phyloP scores from a whole-genome alignment of 1,140 invertebrate genomes.

The Anoplophora glabripennis region DNA sequence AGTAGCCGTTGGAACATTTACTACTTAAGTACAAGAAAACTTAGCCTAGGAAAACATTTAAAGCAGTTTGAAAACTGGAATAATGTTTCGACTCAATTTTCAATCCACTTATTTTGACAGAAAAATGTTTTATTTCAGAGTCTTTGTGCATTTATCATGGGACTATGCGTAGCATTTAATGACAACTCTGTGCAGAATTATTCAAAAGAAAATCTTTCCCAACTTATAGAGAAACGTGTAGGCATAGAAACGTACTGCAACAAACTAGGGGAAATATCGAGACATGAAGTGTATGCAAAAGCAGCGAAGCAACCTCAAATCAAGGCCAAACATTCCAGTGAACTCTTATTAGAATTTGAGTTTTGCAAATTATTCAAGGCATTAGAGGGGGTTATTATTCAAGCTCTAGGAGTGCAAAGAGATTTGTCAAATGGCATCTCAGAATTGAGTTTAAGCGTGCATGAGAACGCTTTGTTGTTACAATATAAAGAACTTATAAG shows the following conservation, averaged over 20 bases:
- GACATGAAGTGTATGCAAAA: slow-evolving; percentile 87
- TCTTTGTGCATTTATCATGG: slow-evolving; percentile 91
- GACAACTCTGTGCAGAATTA: slow-evolving; percentile 80
- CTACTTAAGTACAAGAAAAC: too few species aligned
- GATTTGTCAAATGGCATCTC: slow-evolving; percentile 53
- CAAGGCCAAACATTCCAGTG: slow-evolving; percentile 67
- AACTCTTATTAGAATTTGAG: slow-evolving; percentile 83
- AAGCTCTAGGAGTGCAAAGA: slow-evolving; percentile 55
- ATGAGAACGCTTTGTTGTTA: slow-evolving; percentile 62
- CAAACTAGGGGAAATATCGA: slow-evolving; percentile 80
- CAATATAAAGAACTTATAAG: slow-evolving; percentile 89
- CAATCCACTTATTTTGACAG: too few species aligned
- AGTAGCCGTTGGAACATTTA: too few species aligned
- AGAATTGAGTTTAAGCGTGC: slow-evolving; percentile 53
- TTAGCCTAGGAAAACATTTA: too few species aligned
- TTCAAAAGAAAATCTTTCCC: slow-evolving; percentile 75
- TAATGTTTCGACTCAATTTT: too few species aligned
- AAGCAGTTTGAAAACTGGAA: too few species aligned
- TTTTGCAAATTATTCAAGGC: slow-evolving; percentile 88
- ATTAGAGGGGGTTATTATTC: slow-evolving; percentile 62
- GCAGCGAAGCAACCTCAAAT: slow-evolving; percentile 93
- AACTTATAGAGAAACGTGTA: slow-evolving; percentile 87
- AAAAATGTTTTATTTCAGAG: slow-evolving; percentile 56
- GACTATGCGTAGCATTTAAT: slow-evolving; percentile 90
- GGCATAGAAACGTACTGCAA: slow-evolving; percentile 87